phyloP scores from a whole-genome alignment of 1,140 invertebrate species.

The Drosophila trapezifrons region DNA sequence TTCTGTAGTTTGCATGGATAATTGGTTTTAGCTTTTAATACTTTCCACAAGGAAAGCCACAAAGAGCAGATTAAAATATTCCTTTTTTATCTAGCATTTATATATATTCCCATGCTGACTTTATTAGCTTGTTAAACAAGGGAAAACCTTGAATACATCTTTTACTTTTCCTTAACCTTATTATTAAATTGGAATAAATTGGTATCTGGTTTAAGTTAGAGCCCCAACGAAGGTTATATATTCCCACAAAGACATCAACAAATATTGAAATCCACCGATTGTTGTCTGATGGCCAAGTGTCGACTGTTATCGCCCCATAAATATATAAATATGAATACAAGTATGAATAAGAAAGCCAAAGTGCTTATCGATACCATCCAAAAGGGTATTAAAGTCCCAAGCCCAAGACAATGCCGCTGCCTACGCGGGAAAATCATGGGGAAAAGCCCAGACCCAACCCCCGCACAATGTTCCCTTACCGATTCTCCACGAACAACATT shows the following conservation, averaged over 20 bases:
- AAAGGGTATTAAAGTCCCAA: conserved; percentile 57
- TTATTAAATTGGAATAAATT: conserved; percentile 1
- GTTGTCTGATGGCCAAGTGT: conserved; percentile 32
- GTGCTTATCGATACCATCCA: conserved; percentile 51
- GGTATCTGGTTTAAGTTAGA: background rate
- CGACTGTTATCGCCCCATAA: conserved; percentile 65
- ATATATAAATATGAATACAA: conserved; percentile 48
- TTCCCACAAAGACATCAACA: conserved; percentile 14
- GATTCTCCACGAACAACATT: background rate
- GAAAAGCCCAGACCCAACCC: background rate
- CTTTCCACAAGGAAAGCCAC: no score
- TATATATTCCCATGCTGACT: no score
- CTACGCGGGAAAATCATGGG: conserved; percentile 6
- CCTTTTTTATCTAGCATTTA: no score
- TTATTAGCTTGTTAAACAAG: no score
- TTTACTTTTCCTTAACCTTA: background rate
- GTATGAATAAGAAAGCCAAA: conserved; percentile 37
- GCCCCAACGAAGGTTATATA: conserved; percentile 1
- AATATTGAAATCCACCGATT: conserved; percentile 34
- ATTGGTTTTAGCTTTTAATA: background rate
- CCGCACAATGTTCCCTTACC: background rate
- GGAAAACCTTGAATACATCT: no score
- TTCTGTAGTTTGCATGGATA: background rate
- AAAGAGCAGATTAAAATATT: no score
- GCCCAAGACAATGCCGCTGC: conserved; percentile 17